phyloP scores from a whole-genome alignment of 2,888 invertebrate species.

The Agrochola macilenta region DNA sequence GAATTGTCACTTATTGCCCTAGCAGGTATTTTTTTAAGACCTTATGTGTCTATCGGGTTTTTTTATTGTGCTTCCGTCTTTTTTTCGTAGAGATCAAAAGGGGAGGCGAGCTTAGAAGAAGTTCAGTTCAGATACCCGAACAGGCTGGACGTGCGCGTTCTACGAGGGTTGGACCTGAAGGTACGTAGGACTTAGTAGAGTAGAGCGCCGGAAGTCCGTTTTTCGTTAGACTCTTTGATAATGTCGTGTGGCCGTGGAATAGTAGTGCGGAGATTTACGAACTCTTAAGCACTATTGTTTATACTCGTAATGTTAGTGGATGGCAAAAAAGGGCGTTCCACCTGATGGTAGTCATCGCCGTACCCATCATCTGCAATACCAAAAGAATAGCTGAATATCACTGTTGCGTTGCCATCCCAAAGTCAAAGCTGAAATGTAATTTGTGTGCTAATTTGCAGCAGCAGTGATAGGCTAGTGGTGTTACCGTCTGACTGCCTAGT shows the following conservation, averaged over 20 bases:
- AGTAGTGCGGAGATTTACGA: neutral
- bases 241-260: neutral
- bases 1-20: neutral
- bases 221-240: neutral
- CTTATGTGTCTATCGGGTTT: too few relatives aligned
- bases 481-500: too few relatives aligned
- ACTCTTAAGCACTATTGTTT: neutral
- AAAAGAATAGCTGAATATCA: neutral
- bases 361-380: neutral
- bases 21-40: neutral
- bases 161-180: constrained; percentile 91
- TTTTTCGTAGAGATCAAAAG: constrained; percentile 85
- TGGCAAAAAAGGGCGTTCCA: neutral
- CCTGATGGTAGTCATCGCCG: neutral
- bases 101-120: constrained; percentile 92
- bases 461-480: too few relatives aligned
- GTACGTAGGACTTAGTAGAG: constrained; percentile 72
- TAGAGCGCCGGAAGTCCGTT: neutral
- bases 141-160: constrained; percentile 92
- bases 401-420: neutral
- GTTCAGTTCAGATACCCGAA: constrained; percentile 94
- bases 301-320: neutral
- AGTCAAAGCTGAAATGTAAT: too few relatives aligned
- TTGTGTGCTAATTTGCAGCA: too few relatives aligned
- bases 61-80: neutral